Conservation (phyloP, 2,113 vertebrate genomes). For the Gobio gobio region DNA sequence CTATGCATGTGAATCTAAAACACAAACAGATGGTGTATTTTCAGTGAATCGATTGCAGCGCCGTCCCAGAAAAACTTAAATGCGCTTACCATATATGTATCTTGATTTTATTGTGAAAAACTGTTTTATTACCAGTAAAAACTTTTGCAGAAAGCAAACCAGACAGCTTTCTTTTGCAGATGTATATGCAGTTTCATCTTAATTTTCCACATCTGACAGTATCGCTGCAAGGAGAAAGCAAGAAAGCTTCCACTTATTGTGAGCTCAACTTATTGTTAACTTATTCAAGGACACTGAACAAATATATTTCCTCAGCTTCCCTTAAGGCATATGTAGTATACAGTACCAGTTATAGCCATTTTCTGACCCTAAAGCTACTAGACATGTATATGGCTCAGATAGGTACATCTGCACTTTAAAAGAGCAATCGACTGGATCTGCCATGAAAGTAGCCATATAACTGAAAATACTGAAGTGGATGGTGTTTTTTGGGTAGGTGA, state of each 20-base stretch:
- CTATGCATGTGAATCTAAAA: conserved; percentile 67
- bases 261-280: conserved; percentile 14
- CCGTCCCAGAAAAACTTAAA: conserved; percentile 62
- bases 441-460: background rate
- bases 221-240: conserved; percentile 39
- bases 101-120: conserved; percentile 66
- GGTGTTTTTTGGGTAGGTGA: background rate
- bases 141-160: conserved; percentile 53
- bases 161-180: conserved; percentile 41
- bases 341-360: background rate
- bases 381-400: background rate
- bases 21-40: conserved; percentile 59
- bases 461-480: background rate
- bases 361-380: no score
- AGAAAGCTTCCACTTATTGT: conserved; percentile 19
- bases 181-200: conserved; percentile 50
- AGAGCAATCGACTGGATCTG: background rate
- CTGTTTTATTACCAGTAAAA: conserved; percentile 61
- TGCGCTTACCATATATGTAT: conserved; percentile 67
- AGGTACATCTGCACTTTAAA: background rate
- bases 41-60: conserved; percentile 59
- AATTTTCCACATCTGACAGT: conserved; percentile 59
- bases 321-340: background rate
- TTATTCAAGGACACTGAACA: conserved; percentile 38
- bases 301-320: conserved; percentile 18